phyloP scores from a whole-genome alignment of 2,888 invertebrate genomes.

The Protodeltote pygarga region DNA sequence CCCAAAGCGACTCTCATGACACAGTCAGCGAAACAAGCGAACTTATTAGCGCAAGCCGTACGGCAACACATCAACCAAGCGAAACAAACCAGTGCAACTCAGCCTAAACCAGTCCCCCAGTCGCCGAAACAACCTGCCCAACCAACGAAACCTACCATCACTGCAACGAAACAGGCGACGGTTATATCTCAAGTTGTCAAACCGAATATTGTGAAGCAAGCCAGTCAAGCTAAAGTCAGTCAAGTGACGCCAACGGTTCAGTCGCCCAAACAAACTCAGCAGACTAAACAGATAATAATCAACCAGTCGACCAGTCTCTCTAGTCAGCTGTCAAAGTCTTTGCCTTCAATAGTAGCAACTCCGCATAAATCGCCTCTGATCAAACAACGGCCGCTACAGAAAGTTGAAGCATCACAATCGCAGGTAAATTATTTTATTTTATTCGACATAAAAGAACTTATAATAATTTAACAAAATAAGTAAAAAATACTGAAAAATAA shows the following conservation, averaged over 20 bases:
- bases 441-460: neutral
- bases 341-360: slow-evolving; percentile 65
- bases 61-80: slow-evolving; percentile 55
- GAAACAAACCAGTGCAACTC: slow-evolving; percentile 36
- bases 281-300: slow-evolving; percentile 50
- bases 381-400: slow-evolving; percentile 71
- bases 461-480: too few relatives aligned
- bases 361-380: slow-evolving; percentile 72
- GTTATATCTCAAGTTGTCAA: slow-evolving; percentile 39
- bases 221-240: slow-evolving; percentile 33
- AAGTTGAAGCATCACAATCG: slow-evolving; percentile 61
- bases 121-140: slow-evolving; percentile 37
- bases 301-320: slow-evolving; percentile 34
- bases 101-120: slow-evolving; percentile 39
- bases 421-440: slow-evolving; percentile 46
- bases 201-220: slow-evolving; percentile 34
- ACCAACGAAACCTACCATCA: too few relatives aligned
- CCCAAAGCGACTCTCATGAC: slow-evolving; percentile 60
- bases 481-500: too few relatives aligned
- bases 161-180: slow-evolving; percentile 29
- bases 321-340: slow-evolving; percentile 53
- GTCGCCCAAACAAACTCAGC: slow-evolving; percentile 60
- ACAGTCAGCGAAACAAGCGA: slow-evolving; percentile 68
- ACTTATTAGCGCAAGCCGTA: slow-evolving; percentile 60
- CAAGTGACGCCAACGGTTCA: slow-evolving; percentile 41